A percentile compares a stretch with the other conserved stretches of the same genome.
phyloP scores from a whole-genome alignment of 1,140 invertebrate species.

The Zaprionus ornatus region DNA sequence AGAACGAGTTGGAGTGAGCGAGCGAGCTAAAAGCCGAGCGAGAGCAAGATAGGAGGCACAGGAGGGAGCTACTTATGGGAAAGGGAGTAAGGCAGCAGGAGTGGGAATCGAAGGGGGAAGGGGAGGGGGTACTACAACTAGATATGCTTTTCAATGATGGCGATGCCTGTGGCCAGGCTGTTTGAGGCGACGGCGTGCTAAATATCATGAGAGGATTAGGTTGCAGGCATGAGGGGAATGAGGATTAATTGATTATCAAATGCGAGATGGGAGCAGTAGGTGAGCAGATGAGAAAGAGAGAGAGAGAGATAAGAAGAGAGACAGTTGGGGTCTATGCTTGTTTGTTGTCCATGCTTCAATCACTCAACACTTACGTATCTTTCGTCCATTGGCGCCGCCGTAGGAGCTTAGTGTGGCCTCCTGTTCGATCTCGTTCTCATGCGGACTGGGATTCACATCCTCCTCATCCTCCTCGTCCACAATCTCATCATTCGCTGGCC shows the following conservation, averaged over 20 bases:
- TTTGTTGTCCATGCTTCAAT: slow-evolving; percentile 52
- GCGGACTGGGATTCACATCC: slow-evolving; percentile 84
- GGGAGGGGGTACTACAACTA: slow-evolving; percentile 22
- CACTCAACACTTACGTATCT: slow-evolving; percentile 86
- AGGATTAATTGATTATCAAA: slow-evolving; percentile 11
- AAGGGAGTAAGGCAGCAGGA: background rate
- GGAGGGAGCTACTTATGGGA: slow-evolving; percentile 26
- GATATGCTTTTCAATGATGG: slow-evolving; percentile 46
- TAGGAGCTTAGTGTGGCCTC: slow-evolving; percentile 84
- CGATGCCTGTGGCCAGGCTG: slow-evolving; percentile 45
- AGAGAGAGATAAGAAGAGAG: slow-evolving; percentile 70
- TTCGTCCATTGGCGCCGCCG: slow-evolving; percentile 74
- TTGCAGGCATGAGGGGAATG: slow-evolving; percentile 16
- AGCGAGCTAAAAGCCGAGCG: slow-evolving; percentile 3
- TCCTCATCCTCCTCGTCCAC: slow-evolving; percentile 84
- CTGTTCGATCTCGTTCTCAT: slow-evolving; percentile 84
- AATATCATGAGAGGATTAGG: slow-evolving; percentile 34
- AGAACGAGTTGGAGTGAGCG: slow-evolving; percentile 20
- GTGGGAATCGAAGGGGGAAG: background rate
- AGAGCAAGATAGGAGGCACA: slow-evolving; percentile 17
- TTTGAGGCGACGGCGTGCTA: slow-evolving; percentile 68
- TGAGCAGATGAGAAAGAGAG: slow-evolving; percentile 45
- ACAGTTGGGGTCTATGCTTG: slow-evolving; percentile 71
- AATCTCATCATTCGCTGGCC: slow-evolving; percentile 64
- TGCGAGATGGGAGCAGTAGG: slow-evolving; percentile 52